Evolutionary conservation across 2,888 invertebrate genomes (phyloP).

Genomic region (Teinopalpus imperialis): DNA sequence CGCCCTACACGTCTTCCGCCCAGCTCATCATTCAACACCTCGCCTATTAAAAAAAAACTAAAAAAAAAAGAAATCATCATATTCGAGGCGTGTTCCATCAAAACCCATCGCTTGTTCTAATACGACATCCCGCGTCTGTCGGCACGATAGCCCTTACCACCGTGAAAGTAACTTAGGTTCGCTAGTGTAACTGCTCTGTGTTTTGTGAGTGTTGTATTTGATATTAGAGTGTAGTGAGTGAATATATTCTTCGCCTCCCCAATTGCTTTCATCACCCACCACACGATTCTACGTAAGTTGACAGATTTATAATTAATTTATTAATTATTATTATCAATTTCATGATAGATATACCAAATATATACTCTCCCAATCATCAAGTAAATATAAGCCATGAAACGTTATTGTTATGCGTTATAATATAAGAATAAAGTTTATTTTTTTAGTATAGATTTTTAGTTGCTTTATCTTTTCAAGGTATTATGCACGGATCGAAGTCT

Average conservation of each 20-base stretch:
- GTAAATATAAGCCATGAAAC: neutral
- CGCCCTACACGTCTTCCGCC: constrained; percentile 37
- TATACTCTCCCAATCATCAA: neutral
- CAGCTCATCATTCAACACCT: constrained; percentile 32
- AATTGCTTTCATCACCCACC: constrained; percentile 8
- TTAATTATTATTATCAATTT: no score
- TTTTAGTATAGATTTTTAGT: no score
- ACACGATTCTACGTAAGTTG: constrained; percentile 15
- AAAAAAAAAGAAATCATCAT: constrained; percentile 32
- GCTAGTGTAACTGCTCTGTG: constrained; percentile 4
- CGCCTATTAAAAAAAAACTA: constrained; percentile 33
- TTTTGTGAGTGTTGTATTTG: constrained; percentile 4
- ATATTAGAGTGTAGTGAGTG: constrained; percentile 15
- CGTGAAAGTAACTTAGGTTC: constrained; percentile 2
- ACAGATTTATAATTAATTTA: neutral
- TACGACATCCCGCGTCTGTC: neutral
- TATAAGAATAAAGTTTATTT: no score
- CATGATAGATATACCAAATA: no score
- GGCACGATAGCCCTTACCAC: neutral
- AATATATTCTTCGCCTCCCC: neutral
- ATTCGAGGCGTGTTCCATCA: constrained; percentile 29
- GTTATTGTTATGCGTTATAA: no score
- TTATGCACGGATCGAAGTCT: no score
- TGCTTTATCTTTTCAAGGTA: no score
- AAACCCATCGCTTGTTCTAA: constrained; percentile 3